Base-by-base conservation (phyloP, 2,888 invertebrate species). In the Eilema caniola region DNA sequence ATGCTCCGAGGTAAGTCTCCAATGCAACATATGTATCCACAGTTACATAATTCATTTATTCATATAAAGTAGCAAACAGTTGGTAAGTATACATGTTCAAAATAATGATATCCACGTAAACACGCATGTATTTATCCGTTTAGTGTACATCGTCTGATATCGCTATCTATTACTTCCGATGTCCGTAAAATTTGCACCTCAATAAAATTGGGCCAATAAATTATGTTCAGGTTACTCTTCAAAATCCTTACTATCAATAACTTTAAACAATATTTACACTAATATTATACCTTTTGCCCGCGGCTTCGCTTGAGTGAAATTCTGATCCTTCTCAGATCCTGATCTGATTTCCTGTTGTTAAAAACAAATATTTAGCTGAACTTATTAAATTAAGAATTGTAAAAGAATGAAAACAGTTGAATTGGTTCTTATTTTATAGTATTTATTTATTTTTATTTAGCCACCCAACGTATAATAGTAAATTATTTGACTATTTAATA, bases 171-270 rank as follows among this genome's bases (percentile, higher is more conserved):
- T 41, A 69, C 64, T 82, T 85, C 83, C 82, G 76, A 83, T 76
- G 66, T 73, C 68, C 69, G 62, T 62, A 78, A 79, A 78, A 79
- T 80, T 83, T 77, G 77, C 79, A 67, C n/a, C 64, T 31, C 14
- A 31, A 62, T 67, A 66, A 60, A 72, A 69, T 71, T 75, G 69
- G 66, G 62, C 47, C 77, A 74, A 63, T 31, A 69, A 59, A 63
- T 71, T 47, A 62, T 24, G 24, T 14, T 10, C 23, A 23, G 62
- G 62, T 5, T 41, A 25, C 41, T 16, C 41, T 62, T 62, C 41
- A 62, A 16, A 41, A 62, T 62, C 62, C 5, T 16, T 16, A 41
- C 25, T 61, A 60, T 25, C 31, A 28, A n/a, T 3, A 28, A 60
- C 11, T 60, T 25, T 3, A 8, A 60, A 20, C 31, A 59, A 47